Evolutionary conservation across 2,113 vertebrate species (phyloP), one percentile per base, ranked within the genome.

Genomic region (Acanthisitta chloris): DNA sequence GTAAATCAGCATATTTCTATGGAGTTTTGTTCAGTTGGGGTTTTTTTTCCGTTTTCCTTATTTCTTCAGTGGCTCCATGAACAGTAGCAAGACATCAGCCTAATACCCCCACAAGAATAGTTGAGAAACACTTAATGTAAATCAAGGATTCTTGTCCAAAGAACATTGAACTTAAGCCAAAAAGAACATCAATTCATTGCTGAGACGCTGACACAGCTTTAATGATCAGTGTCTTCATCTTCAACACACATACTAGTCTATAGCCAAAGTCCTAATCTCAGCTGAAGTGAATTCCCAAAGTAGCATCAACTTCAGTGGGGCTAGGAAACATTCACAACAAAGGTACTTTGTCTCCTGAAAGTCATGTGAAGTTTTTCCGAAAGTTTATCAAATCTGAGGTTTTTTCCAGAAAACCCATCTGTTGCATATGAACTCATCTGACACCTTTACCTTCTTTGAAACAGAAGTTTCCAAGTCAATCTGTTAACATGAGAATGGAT

Each of bases 391-490:
- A 57, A 84, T 26, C 38, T 62, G 62, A 80, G 10, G 28, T 46
- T 73, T 91, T 82, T 88, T 91, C 67, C 57, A 78, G 87, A 85
- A 95, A 81, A 69, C 23, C 74, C 79, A 94, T 94, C 89, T 94
- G 87, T 88, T 94, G 49, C 42, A 31, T 66, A 54, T 54, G 67
- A 94, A 97, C 57, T 93, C 77, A 86, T 83, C 64, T 55, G 66
- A 94, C 73, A 95, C 59, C 31, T 95, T 73, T 76, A 83, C 69
- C 52, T 85, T 91, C 59, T 90, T 74, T 85, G 73, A 91, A 93
- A 92, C 38, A 6, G 34, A 94, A 66, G 72, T 73, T 94, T 93
- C 86, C 67, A 85, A 79, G 67, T 85, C 40, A 81, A 48, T 82
- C 73, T 81, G 25, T 79, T 79, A 76, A 67, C 24, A 67, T 79